Evolutionary conservation across 1,140 invertebrate genomes (phyloP).

Genomic region (Apis laboriosa): DNA sequence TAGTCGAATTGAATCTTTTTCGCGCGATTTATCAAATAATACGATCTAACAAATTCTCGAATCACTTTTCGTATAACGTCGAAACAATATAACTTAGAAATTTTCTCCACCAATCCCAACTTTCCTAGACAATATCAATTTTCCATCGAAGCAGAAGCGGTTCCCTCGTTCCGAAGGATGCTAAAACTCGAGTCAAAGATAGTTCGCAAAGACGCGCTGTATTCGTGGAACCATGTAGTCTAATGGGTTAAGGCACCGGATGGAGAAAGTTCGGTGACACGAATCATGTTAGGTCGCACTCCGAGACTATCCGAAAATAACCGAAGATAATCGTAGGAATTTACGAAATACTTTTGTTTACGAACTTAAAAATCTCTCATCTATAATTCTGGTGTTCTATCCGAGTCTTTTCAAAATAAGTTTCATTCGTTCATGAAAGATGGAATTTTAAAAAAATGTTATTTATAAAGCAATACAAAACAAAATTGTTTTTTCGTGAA

Average conservation of each 20-base stretch:
- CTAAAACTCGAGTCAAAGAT: background rate
- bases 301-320: background rate
- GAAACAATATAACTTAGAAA: background rate
- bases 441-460: too few relatives aligned
- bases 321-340: conserved; percentile 23
- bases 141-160: background rate
- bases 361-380: conserved; percentile 23
- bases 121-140: background rate
- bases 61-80: background rate
- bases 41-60: background rate
- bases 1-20: too few relatives aligned
- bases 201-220: background rate
- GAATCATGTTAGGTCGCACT: conserved; percentile 14
- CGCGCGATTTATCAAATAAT: background rate
- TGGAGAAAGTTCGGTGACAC: background rate
- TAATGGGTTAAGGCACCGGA: conserved; percentile 18
- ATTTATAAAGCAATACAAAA: too few relatives aligned
- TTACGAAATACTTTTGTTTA: background rate
- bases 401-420: too few relatives aligned
- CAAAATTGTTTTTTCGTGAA: too few relatives aligned
- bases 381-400: too few relatives aligned
- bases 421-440: too few relatives aligned
- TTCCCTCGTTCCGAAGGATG: background rate
- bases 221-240: background rate
- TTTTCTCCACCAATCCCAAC: background rate